Evolutionary conservation across 2,797 vertebrate genomes (phyloP).

Genomic region (Callimico goeldii): DNA sequence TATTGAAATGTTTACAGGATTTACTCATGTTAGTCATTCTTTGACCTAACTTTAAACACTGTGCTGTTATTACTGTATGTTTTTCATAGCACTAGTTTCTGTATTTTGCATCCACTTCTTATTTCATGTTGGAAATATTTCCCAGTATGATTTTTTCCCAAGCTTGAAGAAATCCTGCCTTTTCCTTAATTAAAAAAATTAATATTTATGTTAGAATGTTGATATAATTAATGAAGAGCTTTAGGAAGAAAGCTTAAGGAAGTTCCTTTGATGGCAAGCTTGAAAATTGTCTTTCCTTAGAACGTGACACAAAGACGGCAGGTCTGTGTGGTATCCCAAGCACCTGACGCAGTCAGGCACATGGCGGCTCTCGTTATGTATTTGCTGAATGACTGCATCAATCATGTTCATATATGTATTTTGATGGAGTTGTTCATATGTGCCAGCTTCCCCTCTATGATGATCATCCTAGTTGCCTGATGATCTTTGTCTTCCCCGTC

Average conservation of each 20-base stretch:
- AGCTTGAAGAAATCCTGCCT: neutral
- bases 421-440: neutral
- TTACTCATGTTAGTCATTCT: neutral
- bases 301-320: neutral
- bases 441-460: neutral
- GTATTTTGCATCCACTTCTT: neutral
- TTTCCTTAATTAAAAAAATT: neutral
- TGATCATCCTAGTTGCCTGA: neutral
- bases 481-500: neutral
- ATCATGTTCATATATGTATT: neutral
- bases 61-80: no score
- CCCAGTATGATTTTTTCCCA: neutral
- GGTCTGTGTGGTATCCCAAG: neutral
- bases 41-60: neutral
- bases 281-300: neutral
- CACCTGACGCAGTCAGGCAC: neutral
- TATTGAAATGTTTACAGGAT: neutral
- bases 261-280: neutral
- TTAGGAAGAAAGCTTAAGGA: neutral
- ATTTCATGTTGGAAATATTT: conserved; percentile 21
- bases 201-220: neutral
- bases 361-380: rapidly evolving
- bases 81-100: neutral
- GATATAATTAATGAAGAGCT: neutral
- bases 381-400: neutral